A percentile compares a stretch with the other conserved stretches of the same genome.
These are phyloP conservation scores for Pangasius krempfi DNA, from an alignment of 2,797 vertebrate species.

Conservation along the genomic window DNA sequence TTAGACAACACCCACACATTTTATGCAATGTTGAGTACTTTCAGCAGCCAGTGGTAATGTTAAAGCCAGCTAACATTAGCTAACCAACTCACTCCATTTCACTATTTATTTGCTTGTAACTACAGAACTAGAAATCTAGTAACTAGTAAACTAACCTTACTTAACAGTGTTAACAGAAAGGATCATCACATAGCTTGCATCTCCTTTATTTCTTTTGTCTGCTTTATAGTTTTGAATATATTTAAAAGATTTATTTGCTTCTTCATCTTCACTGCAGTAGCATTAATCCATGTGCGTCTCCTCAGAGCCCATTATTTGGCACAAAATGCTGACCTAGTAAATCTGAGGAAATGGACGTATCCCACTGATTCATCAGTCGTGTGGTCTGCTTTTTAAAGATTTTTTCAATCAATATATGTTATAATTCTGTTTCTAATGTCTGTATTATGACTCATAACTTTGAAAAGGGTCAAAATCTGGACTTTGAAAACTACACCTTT, in stretches of 20 bases:
- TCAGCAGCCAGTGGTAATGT: neutral
- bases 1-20: neutral
- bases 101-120: neutral
- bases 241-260: neutral
- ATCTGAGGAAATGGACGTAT: neutral
- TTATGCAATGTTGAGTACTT: neutral
- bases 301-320: neutral
- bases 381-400: neutral
- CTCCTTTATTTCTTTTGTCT: neutral
- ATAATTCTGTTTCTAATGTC: neutral
- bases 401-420: neutral
- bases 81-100: no score
- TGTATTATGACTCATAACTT: neutral
- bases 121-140: neutral
- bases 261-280: no score
- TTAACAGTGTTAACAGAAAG: neutral
- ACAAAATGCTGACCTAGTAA: slow-evolving; percentile 1
- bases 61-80: neutral
- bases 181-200: no score
- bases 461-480: neutral
- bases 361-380: neutral
- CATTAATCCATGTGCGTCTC: neutral
- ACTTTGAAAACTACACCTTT: neutral
- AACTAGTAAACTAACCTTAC: neutral
- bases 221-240: neutral